These are phyloP conservation scores for Hylaeus volcanicus DNA, from an alignment of 1,140 invertebrate genomes.

Conservation along the genomic window DNA sequence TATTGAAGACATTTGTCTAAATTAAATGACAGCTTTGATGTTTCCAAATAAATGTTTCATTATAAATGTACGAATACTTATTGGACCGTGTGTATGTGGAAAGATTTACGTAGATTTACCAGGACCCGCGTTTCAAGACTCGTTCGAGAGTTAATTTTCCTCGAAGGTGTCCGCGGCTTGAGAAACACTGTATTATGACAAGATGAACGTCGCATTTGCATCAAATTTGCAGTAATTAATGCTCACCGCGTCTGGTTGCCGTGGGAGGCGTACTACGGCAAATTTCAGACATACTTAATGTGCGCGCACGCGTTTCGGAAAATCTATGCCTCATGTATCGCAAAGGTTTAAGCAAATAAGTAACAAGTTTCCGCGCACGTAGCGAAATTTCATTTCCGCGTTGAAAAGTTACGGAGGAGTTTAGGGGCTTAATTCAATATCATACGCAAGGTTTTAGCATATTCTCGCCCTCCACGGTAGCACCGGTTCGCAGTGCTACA, in stretches of 20 bases:
- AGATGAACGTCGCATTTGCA: no score
- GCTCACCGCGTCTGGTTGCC: no score
- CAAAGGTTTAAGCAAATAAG: conserved; percentile 28
- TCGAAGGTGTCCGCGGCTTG: no score
- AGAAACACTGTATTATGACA: no score
- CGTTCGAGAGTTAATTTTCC: no score
- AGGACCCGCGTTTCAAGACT: neutral
- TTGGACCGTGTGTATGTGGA: neutral
- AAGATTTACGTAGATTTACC: conserved; percentile 27
- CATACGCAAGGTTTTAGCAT: conserved; percentile 7
- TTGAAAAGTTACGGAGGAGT: conserved; percentile 14
- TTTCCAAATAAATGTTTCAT: no score
- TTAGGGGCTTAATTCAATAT: conserved; percentile 28
- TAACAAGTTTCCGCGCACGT: conserved; percentile 7
- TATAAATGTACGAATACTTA: no score
- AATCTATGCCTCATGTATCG: conserved; percentile 1
- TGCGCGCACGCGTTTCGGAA: neutral
- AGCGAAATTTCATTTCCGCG: conserved; percentile 28
- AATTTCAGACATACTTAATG: no score
- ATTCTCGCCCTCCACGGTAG: conserved; percentile 4
- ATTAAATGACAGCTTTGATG: no score
- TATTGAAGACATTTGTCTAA: no score
- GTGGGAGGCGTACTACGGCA: no score
- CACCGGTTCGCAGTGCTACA: neutral
- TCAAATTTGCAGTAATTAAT: no score